Conservation (phyloP, 1,140 invertebrate genomes). For the Drosophila nebulosa region DNA sequence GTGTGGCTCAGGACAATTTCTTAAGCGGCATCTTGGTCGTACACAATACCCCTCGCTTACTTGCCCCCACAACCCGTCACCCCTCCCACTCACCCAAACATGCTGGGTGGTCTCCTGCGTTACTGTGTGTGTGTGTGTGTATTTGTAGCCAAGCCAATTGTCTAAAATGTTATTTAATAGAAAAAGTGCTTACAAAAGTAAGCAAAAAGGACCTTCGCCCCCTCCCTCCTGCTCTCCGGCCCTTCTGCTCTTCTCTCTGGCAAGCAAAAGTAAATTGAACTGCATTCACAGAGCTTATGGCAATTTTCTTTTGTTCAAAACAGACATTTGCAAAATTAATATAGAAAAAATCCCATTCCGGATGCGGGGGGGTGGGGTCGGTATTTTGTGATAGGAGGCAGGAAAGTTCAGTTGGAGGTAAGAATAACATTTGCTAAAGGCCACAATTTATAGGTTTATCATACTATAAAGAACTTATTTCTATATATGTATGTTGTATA, state of each 20-base stretch:
- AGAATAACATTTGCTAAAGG: constrained; percentile 61
- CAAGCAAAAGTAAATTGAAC: constrained; percentile 58
- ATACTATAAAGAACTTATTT: constrained; percentile 18
- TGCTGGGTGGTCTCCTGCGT: no score
- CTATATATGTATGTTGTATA: not conserved
- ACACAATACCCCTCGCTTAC: not conserved
- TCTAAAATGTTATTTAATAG: constrained; percentile 75
- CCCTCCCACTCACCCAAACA: no score
- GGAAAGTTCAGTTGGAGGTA: constrained; percentile 5
- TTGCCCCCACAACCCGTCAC: not conserved
- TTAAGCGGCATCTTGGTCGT: constrained; percentile 32
- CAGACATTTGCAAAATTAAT: constrained; percentile 71
- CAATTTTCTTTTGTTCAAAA: constrained; percentile 54
- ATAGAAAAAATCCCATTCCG: constrained; percentile 34
- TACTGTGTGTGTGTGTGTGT: not conserved
- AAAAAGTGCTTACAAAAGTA: constrained; percentile 61
- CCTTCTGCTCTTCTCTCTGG: no score
- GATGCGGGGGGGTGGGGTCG: not conserved
- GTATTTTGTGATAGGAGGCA: not conserved
- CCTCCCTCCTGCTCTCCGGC: no score
- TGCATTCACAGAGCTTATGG: constrained; percentile 58
- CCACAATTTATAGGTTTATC: constrained; percentile 56
- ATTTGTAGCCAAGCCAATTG: constrained; percentile 46
- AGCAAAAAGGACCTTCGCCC: constrained; percentile 1
- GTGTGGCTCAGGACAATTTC: constrained; percentile 45